A percentile compares a stretch with the other conserved stretches of the same genome.
phyloP scores from a whole-genome alignment of 2,888 invertebrate species.

The Agapostemon virescens region DNA sequence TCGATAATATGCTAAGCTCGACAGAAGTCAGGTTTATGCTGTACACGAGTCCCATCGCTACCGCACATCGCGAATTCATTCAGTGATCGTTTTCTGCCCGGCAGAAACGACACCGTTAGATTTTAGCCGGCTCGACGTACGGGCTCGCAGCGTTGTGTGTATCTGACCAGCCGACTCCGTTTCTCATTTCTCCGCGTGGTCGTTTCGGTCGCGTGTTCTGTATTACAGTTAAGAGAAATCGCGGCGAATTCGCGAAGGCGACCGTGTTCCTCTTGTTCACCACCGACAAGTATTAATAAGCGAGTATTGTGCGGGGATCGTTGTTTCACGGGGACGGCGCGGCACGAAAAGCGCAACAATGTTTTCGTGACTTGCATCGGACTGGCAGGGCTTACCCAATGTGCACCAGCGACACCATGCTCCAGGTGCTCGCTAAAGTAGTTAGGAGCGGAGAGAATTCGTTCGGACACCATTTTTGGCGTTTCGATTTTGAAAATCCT shows the following conservation, averaged over 20 bases:
- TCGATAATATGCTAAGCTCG: background rate
- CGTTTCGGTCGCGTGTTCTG: constrained; percentile 20
- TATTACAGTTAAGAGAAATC: constrained; percentile 42
- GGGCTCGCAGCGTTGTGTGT: background rate
- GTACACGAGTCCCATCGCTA: background rate
- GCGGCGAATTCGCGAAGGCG: constrained; percentile 7
- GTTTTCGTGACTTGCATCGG: constrained; percentile 12
- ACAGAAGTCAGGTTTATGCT: background rate
- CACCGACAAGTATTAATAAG: constrained; percentile 38
- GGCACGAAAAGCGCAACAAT: constrained; percentile 19
- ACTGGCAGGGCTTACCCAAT: background rate
- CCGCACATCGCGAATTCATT: background rate
- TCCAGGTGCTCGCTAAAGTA: background rate
- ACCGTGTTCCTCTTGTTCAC: constrained; percentile 21
- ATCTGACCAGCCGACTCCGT: constrained; percentile 2
- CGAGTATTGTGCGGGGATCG: constrained; percentile 13
- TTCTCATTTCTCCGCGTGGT: constrained; percentile 14
- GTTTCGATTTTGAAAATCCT: background rate
- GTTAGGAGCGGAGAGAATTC: background rate
- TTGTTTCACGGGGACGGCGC: constrained; percentile 3
- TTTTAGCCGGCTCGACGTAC: background rate
- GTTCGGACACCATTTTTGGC: background rate
- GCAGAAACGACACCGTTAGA: constrained; percentile 29
- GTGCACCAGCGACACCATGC: background rate
- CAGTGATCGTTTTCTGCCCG: background rate